These are phyloP conservation scores for Diarsia rubi DNA, from an alignment of 2,888 invertebrate genomes.

Conservation along the genomic window DNA sequence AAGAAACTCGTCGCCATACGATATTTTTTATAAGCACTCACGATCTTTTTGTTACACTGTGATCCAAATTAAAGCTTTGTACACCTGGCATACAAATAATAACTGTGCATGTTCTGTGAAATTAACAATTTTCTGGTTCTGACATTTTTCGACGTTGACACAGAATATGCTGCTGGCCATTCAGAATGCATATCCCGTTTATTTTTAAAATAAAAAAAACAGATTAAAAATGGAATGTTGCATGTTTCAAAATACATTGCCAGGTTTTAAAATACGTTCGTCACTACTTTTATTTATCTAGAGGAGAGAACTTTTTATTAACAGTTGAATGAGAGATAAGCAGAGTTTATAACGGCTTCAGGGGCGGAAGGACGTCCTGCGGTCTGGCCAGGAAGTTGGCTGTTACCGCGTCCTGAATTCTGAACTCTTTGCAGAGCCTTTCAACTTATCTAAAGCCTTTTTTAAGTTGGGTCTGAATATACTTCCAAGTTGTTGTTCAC, in stretches of 20 bases:
- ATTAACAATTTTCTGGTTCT: slow-evolving; percentile 15
- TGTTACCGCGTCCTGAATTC: slow-evolving; percentile 54
- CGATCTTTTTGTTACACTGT: slow-evolving; percentile 5
- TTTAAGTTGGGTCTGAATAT: slow-evolving; percentile 17
- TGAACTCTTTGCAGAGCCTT: slow-evolving; percentile 26
- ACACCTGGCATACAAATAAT: slow-evolving; percentile 19
- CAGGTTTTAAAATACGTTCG: slow-evolving; percentile 23
- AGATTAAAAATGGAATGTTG: slow-evolving; percentile 19
- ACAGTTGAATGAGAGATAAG: slow-evolving; percentile 32
- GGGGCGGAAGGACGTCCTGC: slow-evolving; percentile 36
- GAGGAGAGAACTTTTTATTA: slow-evolving; percentile 20
- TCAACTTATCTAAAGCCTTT: slow-evolving; percentile 33
- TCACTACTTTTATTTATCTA: slow-evolving; percentile 11
- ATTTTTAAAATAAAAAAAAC: slow-evolving; percentile 5
- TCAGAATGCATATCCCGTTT: background rate
- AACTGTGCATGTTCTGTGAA: slow-evolving; percentile 29
- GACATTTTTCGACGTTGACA: slow-evolving; percentile 24
- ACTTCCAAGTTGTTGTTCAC: slow-evolving; percentile 17
- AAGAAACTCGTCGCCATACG: background rate
- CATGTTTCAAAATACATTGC: slow-evolving; percentile 20
- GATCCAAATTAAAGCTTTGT: slow-evolving; percentile 17
- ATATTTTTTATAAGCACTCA: slow-evolving; percentile 2
- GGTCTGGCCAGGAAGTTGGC: slow-evolving; percentile 47
- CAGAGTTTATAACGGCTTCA: slow-evolving; percentile 11
- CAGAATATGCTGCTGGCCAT: slow-evolving; percentile 9